phyloP scores from a whole-genome alignment of 2,888 invertebrate genomes.

The Eudasyphora cyanicolor region DNA sequence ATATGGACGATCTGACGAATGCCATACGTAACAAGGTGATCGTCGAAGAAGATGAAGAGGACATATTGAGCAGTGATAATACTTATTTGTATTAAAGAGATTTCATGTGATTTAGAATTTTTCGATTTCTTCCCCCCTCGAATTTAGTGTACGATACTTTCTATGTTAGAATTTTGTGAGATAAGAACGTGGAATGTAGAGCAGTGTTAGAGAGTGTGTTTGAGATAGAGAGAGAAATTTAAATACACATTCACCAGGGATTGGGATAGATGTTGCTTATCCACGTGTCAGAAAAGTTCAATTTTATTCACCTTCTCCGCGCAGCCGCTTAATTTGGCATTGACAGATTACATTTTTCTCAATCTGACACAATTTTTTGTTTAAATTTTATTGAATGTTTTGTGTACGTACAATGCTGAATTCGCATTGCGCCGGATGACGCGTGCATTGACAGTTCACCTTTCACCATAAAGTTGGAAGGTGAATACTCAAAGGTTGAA shows the following conservation, averaged over 20 bases:
- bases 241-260: neutral
- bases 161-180: neutral
- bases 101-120: conserved; percentile 74
- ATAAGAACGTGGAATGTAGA: neutral
- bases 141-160: neutral
- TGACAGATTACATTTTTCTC: no score
- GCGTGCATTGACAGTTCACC: no score
- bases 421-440: no score
- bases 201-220: neutral
- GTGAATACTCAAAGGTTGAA: no score
- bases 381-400: no score
- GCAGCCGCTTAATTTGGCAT: no score
- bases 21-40: conserved; percentile 77
- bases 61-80: conserved; percentile 76
- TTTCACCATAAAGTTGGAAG: no score
- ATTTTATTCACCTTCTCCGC: no score
- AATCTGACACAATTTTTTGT: no score
- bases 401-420: no score
- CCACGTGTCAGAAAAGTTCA: no score
- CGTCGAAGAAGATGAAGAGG: conserved; percentile 77
- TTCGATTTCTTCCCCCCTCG: neutral
- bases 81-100: conserved; percentile 78
- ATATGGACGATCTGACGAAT: conserved; percentile 73
- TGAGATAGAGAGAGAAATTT: neutral
- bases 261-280: neutral